phyloP scores from a whole-genome alignment of 1,140 invertebrate genomes.

The Procambarus virginalis region DNA sequence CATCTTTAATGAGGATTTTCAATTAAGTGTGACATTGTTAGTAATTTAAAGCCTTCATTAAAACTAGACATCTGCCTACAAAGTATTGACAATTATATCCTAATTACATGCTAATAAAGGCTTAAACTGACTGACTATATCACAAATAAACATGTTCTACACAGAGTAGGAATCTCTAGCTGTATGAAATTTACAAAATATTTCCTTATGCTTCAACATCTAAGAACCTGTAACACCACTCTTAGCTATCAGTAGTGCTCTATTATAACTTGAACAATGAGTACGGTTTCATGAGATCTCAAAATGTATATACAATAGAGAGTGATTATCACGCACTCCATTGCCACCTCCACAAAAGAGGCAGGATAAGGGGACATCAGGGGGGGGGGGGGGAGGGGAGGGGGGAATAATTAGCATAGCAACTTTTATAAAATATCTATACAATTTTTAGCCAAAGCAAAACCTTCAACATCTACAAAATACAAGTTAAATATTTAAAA shows the following conservation, averaged over 20 bases:
- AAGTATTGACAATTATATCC: slow-evolving; percentile 11
- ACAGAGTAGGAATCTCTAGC: slow-evolving; percentile 33
- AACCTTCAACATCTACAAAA: slow-evolving; percentile 5
- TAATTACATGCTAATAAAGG: slow-evolving; percentile 17
- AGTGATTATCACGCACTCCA: slow-evolving; percentile 17
- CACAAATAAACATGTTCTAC: slow-evolving; percentile 34
- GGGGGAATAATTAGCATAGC: background rate
- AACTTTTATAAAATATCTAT: background rate
- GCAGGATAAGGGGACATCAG: slow-evolving; percentile 4
- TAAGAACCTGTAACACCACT: slow-evolving; percentile 38
- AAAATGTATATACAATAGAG: slow-evolving; percentile 30
- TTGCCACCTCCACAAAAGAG: background rate
- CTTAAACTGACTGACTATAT: slow-evolving; percentile 20
- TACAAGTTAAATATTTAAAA: background rate
- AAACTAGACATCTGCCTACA: slow-evolving; percentile 11
- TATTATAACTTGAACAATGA: slow-evolving; percentile 34
- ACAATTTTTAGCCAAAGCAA: background rate
- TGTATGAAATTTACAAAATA: slow-evolving; percentile 39
- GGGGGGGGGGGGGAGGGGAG: too few species aligned
- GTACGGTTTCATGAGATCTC: slow-evolving; percentile 37
- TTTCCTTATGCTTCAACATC: slow-evolving; percentile 15
- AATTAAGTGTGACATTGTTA: slow-evolving; percentile 44
- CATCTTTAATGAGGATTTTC: slow-evolving; percentile 55
- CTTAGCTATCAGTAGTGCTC: slow-evolving; percentile 28
- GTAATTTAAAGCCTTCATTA: slow-evolving; percentile 37